Percentiles rank a stretch among this genome's conserved stretches.
phyloP scores from a whole-genome alignment of 2,797 vertebrate genomes.

The Propithecus deckenii region DNA sequence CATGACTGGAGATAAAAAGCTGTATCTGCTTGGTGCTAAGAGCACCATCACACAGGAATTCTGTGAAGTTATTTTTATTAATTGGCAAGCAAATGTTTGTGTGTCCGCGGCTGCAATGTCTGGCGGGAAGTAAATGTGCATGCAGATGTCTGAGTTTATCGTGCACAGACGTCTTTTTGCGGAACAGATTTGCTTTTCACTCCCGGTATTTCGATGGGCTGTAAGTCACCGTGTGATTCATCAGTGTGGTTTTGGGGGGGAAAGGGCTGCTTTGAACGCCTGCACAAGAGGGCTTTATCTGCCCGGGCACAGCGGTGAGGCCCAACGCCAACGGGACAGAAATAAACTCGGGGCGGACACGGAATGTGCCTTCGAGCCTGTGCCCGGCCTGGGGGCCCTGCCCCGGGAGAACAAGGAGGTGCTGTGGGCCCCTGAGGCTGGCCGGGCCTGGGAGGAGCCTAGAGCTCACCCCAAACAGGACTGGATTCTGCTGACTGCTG shows the following conservation, averaged over 20 bases:
- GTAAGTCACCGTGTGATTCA: neutral
- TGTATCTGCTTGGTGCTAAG: rapidly evolving
- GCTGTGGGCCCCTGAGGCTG: neutral
- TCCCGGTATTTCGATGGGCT: neutral
- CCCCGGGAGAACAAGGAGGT: neutral
- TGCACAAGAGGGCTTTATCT: conserved; percentile 38
- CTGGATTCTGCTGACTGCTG: too few species aligned
- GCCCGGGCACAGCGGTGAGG: rapidly evolving
- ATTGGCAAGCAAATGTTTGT: neutral
- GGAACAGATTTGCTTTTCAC: neutral
- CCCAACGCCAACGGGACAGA: neutral
- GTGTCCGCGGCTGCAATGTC: rapidly evolving
- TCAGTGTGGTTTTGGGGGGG: neutral
- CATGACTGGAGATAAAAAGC: rapidly evolving
- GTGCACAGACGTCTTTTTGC: neutral
- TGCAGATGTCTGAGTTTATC: rapidly evolving
- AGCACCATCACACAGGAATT: rapidly evolving
- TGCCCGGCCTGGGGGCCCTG: too few species aligned
- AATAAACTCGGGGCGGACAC: neutral
- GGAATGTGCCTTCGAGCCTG: neutral
- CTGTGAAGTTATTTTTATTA: neutral
- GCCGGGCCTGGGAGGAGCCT: rapidly evolving
- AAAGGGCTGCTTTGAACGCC: neutral
- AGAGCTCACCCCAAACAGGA: too few species aligned
- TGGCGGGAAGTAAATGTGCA: rapidly evolving